Evolutionary conservation across 2,797 vertebrate genomes (phyloP).

Genomic region (Mormyrus hasselquistii): DNA sequence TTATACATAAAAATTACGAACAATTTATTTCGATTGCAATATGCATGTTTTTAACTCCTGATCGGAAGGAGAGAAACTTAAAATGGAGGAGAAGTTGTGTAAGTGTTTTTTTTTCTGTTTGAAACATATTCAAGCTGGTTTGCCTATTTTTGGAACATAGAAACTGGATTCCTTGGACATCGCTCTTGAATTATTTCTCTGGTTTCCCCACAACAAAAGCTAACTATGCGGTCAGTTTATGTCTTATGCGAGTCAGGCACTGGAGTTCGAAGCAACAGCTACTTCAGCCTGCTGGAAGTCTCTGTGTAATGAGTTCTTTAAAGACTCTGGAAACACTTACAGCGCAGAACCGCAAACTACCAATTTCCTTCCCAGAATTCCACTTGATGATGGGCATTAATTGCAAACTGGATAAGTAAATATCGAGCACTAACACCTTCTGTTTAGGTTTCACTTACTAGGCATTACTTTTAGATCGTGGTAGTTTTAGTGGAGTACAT

Average conservation of each 20-base stretch:
- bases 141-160: slow-evolving; percentile 2
- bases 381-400: slow-evolving; percentile 16
- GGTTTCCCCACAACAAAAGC: slow-evolving; percentile 13
- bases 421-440: slow-evolving; percentile 6
- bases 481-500: neutral
- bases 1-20: neutral
- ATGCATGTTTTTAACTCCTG: neutral
- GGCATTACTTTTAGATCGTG: neutral
- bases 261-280: neutral
- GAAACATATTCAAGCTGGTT: neutral
- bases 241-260: neutral
- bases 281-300: neutral
- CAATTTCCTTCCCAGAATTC: slow-evolving; percentile 22
- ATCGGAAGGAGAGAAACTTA: neutral
- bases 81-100: neutral
- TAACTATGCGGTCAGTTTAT: slow-evolving; percentile 2
- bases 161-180: neutral
- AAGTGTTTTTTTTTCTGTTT: neutral
- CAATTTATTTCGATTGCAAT: neutral
- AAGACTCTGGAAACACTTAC: slow-evolving; percentile 20
- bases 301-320: slow-evolving; percentile 1
- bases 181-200: neutral
- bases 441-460: neutral
- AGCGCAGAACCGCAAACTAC: slow-evolving; percentile 14
- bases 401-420: slow-evolving; percentile 6